Conservation (phyloP, 2,113 vertebrate genomes). For the Phasianus colchicus region DNA sequence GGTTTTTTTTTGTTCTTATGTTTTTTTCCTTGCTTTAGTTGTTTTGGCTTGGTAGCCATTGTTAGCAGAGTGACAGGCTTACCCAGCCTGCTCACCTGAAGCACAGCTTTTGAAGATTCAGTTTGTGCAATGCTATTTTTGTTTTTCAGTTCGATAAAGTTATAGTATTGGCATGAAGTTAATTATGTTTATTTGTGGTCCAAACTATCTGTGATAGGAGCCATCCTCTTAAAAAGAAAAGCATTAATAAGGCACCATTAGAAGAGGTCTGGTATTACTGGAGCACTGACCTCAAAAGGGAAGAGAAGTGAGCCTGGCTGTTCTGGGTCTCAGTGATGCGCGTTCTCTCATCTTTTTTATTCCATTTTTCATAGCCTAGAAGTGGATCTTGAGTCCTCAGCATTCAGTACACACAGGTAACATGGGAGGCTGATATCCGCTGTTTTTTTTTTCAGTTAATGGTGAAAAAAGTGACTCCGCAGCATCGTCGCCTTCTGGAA, state of each 20-base stretch:
- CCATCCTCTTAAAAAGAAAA: not conserved
- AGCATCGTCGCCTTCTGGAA: constrained; percentile 65
- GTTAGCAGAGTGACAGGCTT: not conserved
- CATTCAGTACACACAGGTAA: not conserved
- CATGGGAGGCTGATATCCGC: not conserved
- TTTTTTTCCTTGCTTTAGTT: not conserved
- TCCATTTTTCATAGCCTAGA: not conserved
- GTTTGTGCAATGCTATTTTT: not conserved
- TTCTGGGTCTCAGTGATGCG: not conserved
- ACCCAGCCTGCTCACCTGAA: not conserved
- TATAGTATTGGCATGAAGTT: not conserved
- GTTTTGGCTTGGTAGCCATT: not conserved
- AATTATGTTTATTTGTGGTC: not conserved
- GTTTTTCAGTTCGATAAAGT: rapidly evolving
- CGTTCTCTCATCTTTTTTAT: not conserved
- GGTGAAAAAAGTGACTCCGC: constrained; percentile 76
- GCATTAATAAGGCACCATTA: not conserved
- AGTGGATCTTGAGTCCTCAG: not conserved
- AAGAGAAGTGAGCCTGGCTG: not conserved
- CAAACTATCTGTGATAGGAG: not conserved
- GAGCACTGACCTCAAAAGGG: not conserved
- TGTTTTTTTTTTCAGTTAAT: constrained; percentile 52
- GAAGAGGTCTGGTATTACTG: not conserved
- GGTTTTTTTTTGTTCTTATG: not conserved
- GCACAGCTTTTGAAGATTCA: not conserved